Percentiles rank a stretch among this genome's conserved stretches.
Conservation (phyloP, 2,113 vertebrate species). For the Sphyrna mokarran region DNA sequence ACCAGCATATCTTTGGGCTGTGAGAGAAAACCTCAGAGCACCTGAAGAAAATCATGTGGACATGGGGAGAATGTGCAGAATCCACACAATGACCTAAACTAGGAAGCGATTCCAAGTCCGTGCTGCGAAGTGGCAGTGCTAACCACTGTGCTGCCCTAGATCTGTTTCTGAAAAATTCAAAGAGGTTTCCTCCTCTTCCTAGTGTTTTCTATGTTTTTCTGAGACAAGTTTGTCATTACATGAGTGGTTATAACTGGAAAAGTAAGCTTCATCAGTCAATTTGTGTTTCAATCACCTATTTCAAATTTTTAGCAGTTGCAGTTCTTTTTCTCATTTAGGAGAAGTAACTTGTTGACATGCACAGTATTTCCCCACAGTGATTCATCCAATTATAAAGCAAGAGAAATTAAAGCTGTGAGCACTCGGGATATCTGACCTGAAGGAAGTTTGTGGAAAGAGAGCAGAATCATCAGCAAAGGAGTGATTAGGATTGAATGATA, state of each 20-base stretch:
- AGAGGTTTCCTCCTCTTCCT: neutral
- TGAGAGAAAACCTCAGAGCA: too few species aligned
- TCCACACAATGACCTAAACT: too few species aligned
- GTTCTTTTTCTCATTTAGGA: neutral
- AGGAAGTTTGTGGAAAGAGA: neutral
- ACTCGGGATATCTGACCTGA: neutral
- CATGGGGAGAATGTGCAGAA: too few species aligned
- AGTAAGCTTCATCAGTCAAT: neutral
- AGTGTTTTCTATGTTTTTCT: neutral
- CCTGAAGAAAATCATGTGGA: too few species aligned
- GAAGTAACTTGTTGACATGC: neutral
- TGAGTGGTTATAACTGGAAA: neutral
- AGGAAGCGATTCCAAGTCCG: too few species aligned
- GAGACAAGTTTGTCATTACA: neutral
- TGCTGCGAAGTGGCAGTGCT: too few species aligned
- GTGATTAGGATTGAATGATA: neutral
- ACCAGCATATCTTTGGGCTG: too few species aligned
- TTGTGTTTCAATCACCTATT: neutral
- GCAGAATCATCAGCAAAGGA: neutral
- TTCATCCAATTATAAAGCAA: neutral
- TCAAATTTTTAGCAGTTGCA: neutral
- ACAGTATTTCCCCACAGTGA: neutral
- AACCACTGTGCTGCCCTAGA: neutral
- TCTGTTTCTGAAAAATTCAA: neutral
- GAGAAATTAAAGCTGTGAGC: neutral